phyloP scores from a whole-genome alignment of 2,888 invertebrate species.

The Stenodema calcarata region DNA sequence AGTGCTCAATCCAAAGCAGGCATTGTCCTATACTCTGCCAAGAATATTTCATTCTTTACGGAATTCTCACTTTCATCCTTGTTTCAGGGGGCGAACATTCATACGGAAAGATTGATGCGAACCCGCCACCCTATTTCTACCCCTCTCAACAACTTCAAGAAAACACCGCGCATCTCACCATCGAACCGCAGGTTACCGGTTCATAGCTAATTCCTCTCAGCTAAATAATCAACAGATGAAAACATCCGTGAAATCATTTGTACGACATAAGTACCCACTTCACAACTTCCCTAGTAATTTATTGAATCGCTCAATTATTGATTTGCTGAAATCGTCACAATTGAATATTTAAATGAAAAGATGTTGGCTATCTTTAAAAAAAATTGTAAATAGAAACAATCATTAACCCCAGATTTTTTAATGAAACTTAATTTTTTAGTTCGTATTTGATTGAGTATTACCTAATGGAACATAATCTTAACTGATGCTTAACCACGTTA shows the following conservation, averaged over 20 bases:
- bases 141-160: background rate
- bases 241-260: background rate
- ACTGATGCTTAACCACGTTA: background rate
- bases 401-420: conserved; percentile 14
- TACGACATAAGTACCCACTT: background rate
- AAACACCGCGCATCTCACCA: background rate
- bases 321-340: conserved; percentile 15
- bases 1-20: too few relatives aligned
- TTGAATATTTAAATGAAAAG: background rate
- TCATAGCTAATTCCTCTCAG: background rate
- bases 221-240: conserved; percentile 3
- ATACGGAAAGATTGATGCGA: conserved; percentile 75
- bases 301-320: conserved; percentile 40
- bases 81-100: conserved; percentile 83
- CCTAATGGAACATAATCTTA: background rate
- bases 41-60: too few relatives aligned
- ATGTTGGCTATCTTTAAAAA: background rate
- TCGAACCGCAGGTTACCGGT: background rate
- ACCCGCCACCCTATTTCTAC: background rate
- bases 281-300: conserved; percentile 37
- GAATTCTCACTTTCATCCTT: conserved; percentile 35
- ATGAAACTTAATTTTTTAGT: conserved; percentile 12
- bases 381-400: background rate
- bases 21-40: too few relatives aligned
- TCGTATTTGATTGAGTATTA: conserved; percentile 1